A percentile compares a stretch with the other conserved stretches of the same genome.
These are phyloP conservation scores for Zapus hudsonius DNA, from an alignment of 2,113 vertebrate species.

Conservation along the genomic window DNA sequence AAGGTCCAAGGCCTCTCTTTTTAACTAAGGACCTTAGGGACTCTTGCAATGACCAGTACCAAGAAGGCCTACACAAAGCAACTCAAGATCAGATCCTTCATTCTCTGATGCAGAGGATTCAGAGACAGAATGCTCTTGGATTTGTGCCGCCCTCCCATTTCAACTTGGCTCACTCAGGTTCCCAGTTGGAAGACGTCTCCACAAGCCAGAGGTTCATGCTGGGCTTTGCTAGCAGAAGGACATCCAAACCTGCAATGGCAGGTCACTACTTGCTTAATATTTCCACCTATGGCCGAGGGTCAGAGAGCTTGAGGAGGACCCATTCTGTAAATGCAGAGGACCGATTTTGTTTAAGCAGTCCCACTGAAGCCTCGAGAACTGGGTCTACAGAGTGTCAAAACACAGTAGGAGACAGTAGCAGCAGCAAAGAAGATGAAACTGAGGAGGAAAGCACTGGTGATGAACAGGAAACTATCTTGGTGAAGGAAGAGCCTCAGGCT, in stretches of 20 bases:
- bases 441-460: conserved; percentile 79
- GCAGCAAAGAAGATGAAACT: conserved; percentile 78
- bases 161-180: conserved; percentile 82
- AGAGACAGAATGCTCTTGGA: conserved; percentile 82
- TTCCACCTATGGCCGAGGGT: conserved; percentile 95
- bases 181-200: conserved; percentile 82
- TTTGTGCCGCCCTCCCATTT: conserved; percentile 85
- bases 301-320: conserved; percentile 90
- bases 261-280: conserved; percentile 98
- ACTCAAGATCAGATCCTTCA: conserved; percentile 93
- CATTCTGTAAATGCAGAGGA: conserved; percentile 80
- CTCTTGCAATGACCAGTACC: conserved; percentile 73
- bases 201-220: conserved; percentile 87
- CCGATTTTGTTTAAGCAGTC: conserved; percentile 76
- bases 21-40: conserved; percentile 82
- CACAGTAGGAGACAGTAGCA: conserved; percentile 59
- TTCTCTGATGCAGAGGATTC: conserved; percentile 89
- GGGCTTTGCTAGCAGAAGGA: conserved; percentile 91
- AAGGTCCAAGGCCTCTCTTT: conserved; percentile 81
- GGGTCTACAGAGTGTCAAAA: conserved; percentile 84
- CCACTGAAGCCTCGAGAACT: conserved; percentile 79
- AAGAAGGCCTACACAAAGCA: conserved; percentile 89
- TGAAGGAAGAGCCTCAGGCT: conserved; percentile 83
- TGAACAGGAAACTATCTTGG: conserved; percentile 51
- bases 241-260: conserved; percentile 94